Percentiles rank a stretch among this genome's conserved stretches.
These are phyloP conservation scores for Passer montanus DNA, from an alignment of 2,113 vertebrate genomes.

Conservation along the genomic window DNA sequence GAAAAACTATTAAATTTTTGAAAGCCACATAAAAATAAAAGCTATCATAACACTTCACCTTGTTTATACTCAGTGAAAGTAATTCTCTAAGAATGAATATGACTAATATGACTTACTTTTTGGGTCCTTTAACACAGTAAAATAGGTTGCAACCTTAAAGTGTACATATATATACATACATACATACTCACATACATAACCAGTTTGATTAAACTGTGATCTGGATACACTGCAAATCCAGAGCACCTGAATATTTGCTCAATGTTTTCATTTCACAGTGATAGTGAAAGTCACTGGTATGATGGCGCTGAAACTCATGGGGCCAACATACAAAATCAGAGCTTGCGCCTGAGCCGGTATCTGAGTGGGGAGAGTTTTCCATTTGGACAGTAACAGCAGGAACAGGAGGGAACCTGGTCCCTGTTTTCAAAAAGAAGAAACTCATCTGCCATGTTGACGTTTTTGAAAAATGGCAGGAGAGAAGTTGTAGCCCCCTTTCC, in stretches of 20 bases:
- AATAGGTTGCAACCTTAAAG: not conserved
- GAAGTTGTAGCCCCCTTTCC: rapidly evolving
- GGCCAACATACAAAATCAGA: not conserved
- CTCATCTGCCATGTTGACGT: not conserved
- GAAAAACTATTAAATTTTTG: slow-evolving; percentile 33
- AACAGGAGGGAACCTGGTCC: not conserved
- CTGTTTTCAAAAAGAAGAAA: not conserved
- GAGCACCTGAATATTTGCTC: not conserved
- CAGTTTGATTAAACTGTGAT: not conserved
- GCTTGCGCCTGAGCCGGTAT: not conserved
- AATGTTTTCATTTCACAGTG: not conserved
- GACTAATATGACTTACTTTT: slow-evolving; percentile 6
- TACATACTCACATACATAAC: not conserved
- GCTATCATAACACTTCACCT: slow-evolving; percentile 28
- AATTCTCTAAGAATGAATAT: slow-evolving; percentile 28
- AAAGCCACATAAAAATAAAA: slow-evolving; percentile 13
- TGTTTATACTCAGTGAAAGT: slow-evolving; percentile 41
- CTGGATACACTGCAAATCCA: not conserved
- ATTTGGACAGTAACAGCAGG: not conserved
- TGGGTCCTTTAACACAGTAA: not conserved
- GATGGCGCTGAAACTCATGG: not conserved
- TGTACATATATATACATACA: not conserved
- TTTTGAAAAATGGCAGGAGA: not conserved
- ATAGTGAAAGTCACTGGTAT: not conserved
- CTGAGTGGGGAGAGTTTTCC: not conserved